These are phyloP conservation scores for Notechis scutatus DNA, from an alignment of 2,113 vertebrate genomes.

Conservation along the genomic window DNA sequence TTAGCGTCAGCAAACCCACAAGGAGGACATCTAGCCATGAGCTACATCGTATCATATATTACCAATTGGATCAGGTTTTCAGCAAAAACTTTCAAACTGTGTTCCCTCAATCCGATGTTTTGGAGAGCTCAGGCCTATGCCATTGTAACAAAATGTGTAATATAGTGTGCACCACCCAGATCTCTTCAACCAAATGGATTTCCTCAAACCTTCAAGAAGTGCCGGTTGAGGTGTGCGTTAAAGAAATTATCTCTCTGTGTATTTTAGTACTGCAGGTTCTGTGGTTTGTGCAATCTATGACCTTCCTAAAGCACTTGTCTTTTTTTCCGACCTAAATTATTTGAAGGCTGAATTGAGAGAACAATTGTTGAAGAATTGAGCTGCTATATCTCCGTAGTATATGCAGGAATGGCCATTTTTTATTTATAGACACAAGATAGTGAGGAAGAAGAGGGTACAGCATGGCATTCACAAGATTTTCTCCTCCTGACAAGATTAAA, in stretches of 20 bases:
- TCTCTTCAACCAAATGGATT: conserved; percentile 9
- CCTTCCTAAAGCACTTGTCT: conserved; percentile 15
- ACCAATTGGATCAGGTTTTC: conserved; percentile 10
- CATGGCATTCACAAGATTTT: not conserved
- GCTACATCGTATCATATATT: not conserved
- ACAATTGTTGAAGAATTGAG: not conserved
- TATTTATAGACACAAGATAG: not conserved
- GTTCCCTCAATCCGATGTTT: conserved; percentile 10
- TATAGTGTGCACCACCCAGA: not conserved
- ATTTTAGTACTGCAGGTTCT: not conserved
- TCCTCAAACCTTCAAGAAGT: not conserved
- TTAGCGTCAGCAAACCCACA: not conserved
- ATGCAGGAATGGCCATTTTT: not conserved
- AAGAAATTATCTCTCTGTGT: not conserved
- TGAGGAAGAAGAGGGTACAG: not conserved
- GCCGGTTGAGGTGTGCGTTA: not conserved
- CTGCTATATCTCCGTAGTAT: not conserved
- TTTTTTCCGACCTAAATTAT: not conserved
- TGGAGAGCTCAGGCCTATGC: not conserved
- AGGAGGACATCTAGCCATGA: conserved; percentile 22
- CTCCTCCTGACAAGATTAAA: not conserved
- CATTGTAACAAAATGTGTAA: not conserved
- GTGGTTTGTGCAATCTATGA: conserved; percentile 3
- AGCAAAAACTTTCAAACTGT: not conserved
- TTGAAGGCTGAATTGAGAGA: not conserved